A percentile compares a stretch with the other conserved stretches of the same genome.
Conservation (phyloP, 1,140 invertebrate species). For the Heliconius melpomene region DNA sequence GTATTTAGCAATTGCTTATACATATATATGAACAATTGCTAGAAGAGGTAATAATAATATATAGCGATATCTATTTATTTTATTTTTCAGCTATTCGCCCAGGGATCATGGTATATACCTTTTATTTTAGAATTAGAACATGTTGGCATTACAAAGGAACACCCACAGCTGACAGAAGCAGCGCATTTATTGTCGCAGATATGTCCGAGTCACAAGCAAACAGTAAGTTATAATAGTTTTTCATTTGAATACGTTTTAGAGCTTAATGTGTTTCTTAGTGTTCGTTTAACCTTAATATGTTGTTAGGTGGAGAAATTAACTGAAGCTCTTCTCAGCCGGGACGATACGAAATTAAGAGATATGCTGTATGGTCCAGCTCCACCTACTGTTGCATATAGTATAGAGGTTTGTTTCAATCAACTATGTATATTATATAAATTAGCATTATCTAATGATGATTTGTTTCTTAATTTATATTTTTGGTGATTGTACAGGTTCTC, state of each 20-base stretch:
- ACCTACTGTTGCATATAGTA: slow-evolving; percentile 78
- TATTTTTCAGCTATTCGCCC: slow-evolving; percentile 82
- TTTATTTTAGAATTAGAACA: slow-evolving; percentile 96
- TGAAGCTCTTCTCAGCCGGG: slow-evolving; percentile 72
- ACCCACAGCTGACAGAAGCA: slow-evolving; percentile 91
- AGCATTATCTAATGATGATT: background rate
- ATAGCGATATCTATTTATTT: background rate
- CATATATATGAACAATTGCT: no score
- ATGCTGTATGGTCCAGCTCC: slow-evolving; percentile 78
- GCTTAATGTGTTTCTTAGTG: background rate
- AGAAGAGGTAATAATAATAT: no score
- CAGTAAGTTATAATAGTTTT: slow-evolving; percentile 54
- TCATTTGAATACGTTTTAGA: background rate
- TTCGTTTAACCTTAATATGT: background rate
- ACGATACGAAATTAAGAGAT: slow-evolving; percentile 71
- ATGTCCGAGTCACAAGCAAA: slow-evolving; percentile 90
- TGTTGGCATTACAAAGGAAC: slow-evolving; percentile 90
- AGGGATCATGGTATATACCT: slow-evolving; percentile 89
- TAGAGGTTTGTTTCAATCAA: slow-evolving; percentile 57
- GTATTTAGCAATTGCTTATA: no score
- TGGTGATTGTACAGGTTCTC: slow-evolving; percentile 85
- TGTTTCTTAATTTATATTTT: background rate
- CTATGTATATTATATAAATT: background rate
- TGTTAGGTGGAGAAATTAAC: slow-evolving; percentile 76
- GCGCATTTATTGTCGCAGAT: slow-evolving; percentile 93